phyloP scores from a whole-genome alignment of 2,888 invertebrate species.

The Andrena camellia region DNA sequence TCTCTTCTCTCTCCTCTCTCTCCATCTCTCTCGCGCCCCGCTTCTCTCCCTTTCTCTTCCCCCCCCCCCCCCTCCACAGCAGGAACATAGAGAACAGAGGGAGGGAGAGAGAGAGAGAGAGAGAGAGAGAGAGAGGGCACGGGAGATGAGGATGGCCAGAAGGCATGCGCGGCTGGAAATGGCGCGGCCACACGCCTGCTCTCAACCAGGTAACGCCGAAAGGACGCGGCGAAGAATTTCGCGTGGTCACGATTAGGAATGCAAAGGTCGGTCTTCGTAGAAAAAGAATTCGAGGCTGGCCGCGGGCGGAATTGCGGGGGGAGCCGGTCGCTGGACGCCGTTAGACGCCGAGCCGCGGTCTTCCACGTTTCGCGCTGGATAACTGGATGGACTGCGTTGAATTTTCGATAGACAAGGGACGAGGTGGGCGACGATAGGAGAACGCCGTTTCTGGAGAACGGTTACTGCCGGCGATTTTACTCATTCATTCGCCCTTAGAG shows the following conservation, averaged over 20 bases:
- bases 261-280: conserved; percentile 58
- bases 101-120: conserved; percentile 14
- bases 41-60: neutral
- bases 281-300: conserved; percentile 41
- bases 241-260: conserved; percentile 69
- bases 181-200: conserved; percentile 65
- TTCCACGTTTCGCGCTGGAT: conserved; percentile 4
- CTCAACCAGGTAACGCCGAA: conserved; percentile 56
- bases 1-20: conserved; percentile 16
- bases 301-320: conserved; percentile 16
- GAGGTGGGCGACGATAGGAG: too few relatives aligned
- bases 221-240: conserved; percentile 63
- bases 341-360: conserved; percentile 21
- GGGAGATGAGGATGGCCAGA: conserved; percentile 50
- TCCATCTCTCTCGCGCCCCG: neutral
- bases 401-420: conserved; percentile 2
- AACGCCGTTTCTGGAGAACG: too few relatives aligned
- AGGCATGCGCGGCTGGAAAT: conserved; percentile 73
- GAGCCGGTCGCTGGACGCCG: conserved; percentile 19
- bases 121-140: conserved; percentile 17
- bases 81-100: conserved; percentile 6
- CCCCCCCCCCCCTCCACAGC: neutral
- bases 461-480: too few relatives aligned
- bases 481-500: too few relatives aligned
- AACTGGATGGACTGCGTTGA: neutral